A percentile compares a stretch with the other conserved stretches of the same genome.
phyloP scores from a whole-genome alignment of 1,140 invertebrate genomes.

The Colletes gigas region DNA sequence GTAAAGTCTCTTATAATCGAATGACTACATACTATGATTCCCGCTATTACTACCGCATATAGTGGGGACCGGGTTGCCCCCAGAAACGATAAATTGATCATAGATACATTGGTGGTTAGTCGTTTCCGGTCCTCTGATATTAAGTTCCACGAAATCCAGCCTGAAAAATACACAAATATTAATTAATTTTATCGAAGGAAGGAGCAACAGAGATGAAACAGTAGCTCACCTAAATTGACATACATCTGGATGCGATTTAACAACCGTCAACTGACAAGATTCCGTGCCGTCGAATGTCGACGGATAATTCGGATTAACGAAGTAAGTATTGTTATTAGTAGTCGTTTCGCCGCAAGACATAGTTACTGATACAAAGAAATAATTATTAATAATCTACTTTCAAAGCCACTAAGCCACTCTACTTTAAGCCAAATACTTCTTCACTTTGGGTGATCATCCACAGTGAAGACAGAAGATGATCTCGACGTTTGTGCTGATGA shows the following conservation, averaged over 20 bases:
- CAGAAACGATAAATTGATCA: conserved; percentile 92
- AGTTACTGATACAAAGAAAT: conserved; percentile 82
- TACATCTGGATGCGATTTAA: conserved; percentile 88
- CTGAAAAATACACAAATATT: conserved; percentile 76
- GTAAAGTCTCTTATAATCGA: background rate
- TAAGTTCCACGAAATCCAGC: conserved; percentile 90
- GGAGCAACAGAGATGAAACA: background rate
- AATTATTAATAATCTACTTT: conserved; percentile 2
- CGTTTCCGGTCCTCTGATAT: conserved; percentile 86
- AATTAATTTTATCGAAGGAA: too few species aligned
- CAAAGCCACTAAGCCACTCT: background rate
- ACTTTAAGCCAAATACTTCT: too few species aligned
- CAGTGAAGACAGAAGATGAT: too few species aligned
- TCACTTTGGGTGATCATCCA: too few species aligned
- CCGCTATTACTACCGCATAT: conserved; percentile 92
- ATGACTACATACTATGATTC: conserved; percentile 87
- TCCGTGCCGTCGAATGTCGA: conserved; percentile 87
- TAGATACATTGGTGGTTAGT: conserved; percentile 90
- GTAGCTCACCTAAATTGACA: conserved; percentile 89
- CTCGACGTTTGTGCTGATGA: too few species aligned
- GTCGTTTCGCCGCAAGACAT: conserved; percentile 88
- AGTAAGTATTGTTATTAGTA: conserved; percentile 90
- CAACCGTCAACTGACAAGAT: conserved; percentile 90
- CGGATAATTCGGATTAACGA: conserved; percentile 91
- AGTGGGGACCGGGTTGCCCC: conserved; percentile 88